Percentiles rank a stretch among this genome's conserved stretches.
phyloP scores from a whole-genome alignment of 2,888 invertebrate species.

The Xanthorhoe designata region DNA sequence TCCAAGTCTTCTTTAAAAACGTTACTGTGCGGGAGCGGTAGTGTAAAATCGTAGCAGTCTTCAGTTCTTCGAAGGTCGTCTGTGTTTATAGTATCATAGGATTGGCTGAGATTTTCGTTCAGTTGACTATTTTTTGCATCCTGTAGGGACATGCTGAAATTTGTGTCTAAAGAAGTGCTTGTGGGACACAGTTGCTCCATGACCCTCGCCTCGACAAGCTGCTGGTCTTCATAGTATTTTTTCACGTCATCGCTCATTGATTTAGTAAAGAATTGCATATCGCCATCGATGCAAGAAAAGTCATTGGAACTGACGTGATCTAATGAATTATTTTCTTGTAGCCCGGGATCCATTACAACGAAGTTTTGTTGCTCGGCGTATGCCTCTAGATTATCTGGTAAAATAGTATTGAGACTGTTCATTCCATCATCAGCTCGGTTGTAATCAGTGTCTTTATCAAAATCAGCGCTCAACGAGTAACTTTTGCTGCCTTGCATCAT shows the following conservation, averaged over 20 bases:
- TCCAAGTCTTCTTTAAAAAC: constrained; percentile 76
- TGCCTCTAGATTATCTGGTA: constrained; percentile 77
- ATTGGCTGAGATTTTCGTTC: constrained; percentile 65
- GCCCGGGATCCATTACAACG: constrained; percentile 69
- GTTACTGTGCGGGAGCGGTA: constrained; percentile 69
- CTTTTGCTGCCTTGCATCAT: constrained; percentile 69
- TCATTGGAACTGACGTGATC: constrained; percentile 70
- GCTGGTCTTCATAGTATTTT: constrained; percentile 79
- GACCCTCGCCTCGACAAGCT: constrained; percentile 67
- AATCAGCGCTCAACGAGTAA: constrained; percentile 59
- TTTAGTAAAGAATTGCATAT: constrained; percentile 81
- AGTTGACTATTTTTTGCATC: constrained; percentile 71
- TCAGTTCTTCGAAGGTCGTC: constrained; percentile 73
- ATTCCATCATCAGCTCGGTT: constrained; percentile 71
- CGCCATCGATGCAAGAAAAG: constrained; percentile 78
- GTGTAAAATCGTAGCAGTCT: constrained; percentile 75
- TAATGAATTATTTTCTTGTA: constrained; percentile 66
- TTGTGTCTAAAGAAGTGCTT: constrained; percentile 71
- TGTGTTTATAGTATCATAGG: constrained; percentile 66
- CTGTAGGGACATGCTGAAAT: constrained; percentile 74
- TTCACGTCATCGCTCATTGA: constrained; percentile 81
- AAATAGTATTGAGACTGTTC: constrained; percentile 72
- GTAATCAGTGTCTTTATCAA: constrained; percentile 64
- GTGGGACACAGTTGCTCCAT: constrained; percentile 75
- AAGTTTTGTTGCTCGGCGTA: constrained; percentile 77